These are phyloP conservation scores for Hololepta plana DNA, from an alignment of 2,888 invertebrate species.

Conservation along the genomic window DNA sequence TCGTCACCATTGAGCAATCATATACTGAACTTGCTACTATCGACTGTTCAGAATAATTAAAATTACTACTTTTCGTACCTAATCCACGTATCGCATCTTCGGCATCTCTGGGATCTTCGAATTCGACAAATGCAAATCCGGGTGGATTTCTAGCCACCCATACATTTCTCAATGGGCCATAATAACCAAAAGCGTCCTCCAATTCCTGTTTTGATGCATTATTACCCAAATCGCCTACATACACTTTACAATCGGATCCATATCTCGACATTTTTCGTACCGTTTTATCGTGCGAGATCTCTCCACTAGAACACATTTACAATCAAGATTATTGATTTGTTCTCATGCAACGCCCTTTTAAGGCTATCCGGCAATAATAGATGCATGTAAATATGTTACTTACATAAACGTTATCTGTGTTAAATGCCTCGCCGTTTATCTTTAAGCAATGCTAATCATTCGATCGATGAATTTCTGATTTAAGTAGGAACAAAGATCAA, in stretches of 20 bases:
- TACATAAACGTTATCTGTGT: too few relatives aligned
- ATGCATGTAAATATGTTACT: too few relatives aligned
- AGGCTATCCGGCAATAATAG: too few relatives aligned
- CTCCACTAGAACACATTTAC: too few relatives aligned
- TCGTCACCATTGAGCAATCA: constrained; percentile 5
- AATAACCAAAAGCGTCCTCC: constrained; percentile 84
- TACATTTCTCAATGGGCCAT: constrained; percentile 81
- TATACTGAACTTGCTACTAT: neutral
- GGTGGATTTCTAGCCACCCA: constrained; percentile 97
- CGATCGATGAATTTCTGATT: too few relatives aligned
- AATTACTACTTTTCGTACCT: constrained; percentile 11
- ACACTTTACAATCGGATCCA: constrained; percentile 81
- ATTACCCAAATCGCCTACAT: constrained; percentile 87
- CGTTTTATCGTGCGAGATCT: too few relatives aligned
- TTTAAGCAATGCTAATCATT: too few relatives aligned
- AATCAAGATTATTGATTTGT: too few relatives aligned
- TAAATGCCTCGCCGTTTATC: too few relatives aligned
- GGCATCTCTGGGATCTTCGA: constrained; percentile 82
- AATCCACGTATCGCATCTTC: constrained; percentile 65
- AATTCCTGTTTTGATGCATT: constrained; percentile 84
- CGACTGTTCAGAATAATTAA: constrained; percentile 3
- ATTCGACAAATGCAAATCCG: constrained; percentile 89
- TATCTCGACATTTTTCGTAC: constrained; percentile 63
- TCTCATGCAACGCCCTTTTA: too few relatives aligned
- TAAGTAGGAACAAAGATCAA: too few relatives aligned